Evolutionary conservation across 2,113 vertebrate genomes (phyloP).

Genomic region (Lota lota): DNA sequence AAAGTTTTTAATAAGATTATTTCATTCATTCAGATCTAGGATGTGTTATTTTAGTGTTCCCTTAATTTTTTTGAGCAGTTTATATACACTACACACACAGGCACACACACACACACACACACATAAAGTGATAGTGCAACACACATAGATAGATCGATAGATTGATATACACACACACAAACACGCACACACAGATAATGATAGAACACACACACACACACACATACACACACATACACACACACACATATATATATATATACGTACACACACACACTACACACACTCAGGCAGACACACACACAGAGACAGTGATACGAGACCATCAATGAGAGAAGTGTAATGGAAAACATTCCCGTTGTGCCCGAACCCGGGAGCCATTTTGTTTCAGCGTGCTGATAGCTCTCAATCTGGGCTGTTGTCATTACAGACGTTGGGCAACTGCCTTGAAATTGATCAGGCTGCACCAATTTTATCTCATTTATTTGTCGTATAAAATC

Average conservation of each 20-base stretch:
- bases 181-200: background rate
- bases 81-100: too few relatives aligned
- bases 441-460: slow-evolving; percentile 24
- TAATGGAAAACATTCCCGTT: background rate
- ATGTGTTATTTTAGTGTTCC: too few relatives aligned
- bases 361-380: background rate
- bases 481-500: slow-evolving; percentile 22
- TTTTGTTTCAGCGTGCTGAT: slow-evolving; percentile 7
- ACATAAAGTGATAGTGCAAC: background rate
- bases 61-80: too few relatives aligned
- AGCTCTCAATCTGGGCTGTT: slow-evolving; percentile 4
- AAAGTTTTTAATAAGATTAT: too few relatives aligned
- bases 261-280: background rate
- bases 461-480: slow-evolving; percentile 21
- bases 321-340: too few relatives aligned
- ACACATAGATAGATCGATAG: background rate
- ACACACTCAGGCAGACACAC: slow-evolving; percentile 1
- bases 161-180: background rate
- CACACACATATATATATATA: background rate
- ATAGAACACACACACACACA: background rate
- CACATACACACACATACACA: background rate
- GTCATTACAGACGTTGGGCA: slow-evolving; percentile 23
- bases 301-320: too few relatives aligned
- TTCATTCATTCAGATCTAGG: too few relatives aligned
- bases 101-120: background rate